These are phyloP conservation scores for Onychomys torridus DNA, from an alignment of 2,797 vertebrate species.

Conservation along the genomic window DNA sequence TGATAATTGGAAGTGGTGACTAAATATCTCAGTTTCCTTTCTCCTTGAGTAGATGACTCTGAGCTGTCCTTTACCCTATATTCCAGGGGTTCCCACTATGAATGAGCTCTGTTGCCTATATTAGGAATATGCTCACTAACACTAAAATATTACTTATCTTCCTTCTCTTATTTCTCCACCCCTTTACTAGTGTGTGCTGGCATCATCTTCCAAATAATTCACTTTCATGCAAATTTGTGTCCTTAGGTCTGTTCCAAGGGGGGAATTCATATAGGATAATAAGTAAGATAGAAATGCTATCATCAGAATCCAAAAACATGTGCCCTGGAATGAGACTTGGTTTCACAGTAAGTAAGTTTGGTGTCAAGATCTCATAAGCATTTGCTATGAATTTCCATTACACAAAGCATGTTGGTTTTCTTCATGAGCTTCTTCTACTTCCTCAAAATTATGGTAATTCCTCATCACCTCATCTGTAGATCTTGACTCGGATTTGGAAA, in stretches of 20 bases:
- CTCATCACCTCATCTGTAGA: conserved; percentile 40
- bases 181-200: conserved; percentile 19
- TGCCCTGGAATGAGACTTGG: neutral
- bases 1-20: conserved; percentile 16
- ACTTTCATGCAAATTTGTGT: conserved; percentile 23
- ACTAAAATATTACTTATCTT: conserved; percentile 48
- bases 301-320: conserved; percentile 47
- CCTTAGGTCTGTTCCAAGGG: conserved; percentile 6
- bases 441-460: conserved; percentile 52
- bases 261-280: conserved; percentile 52
- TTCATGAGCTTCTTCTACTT: conserved; percentile 19
- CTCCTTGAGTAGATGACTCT: neutral
- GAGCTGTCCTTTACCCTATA: neutral
- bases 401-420: neutral
- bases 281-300: conserved; percentile 18
- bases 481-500: conserved; percentile 60
- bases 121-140: conserved; percentile 15
- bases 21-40: conserved; percentile 39
- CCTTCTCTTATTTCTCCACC: neutral
- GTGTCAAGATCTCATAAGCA: neutral
- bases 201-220: conserved; percentile 38
- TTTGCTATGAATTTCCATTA: neutral
- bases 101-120: conserved; percentile 18
- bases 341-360: neutral
- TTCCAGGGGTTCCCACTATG: neutral